Percentiles rank a stretch among this genome's conserved stretches.
phyloP scores from a whole-genome alignment of 35 echinoderm and acorn worm species.

The Eucidaris tribuloides region DNA sequence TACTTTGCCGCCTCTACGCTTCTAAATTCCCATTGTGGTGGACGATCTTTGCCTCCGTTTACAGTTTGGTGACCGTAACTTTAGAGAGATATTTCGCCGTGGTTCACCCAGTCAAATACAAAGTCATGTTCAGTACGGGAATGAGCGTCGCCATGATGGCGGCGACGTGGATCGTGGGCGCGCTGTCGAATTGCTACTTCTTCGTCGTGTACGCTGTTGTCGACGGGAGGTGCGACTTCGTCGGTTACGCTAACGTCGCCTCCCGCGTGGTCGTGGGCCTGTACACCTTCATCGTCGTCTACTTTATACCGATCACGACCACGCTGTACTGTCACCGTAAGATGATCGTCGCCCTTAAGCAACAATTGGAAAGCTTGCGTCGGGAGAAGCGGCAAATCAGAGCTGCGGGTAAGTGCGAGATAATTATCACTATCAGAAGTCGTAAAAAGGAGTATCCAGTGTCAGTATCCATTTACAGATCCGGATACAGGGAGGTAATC shows the following conservation, averaged over 20 bases:
- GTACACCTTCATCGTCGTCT: conserved; percentile 44
- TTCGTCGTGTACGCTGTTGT: conserved; percentile 39
- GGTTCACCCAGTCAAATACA: conserved; percentile 34
- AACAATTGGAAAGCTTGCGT: conserved; percentile 8
- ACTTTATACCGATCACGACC: conserved; percentile 42
- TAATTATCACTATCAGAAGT: too few species aligned
- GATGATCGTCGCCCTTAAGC: conserved; percentile 45
- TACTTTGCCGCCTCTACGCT: conserved; percentile 60
- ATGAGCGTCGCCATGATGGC: conserved; percentile 50
- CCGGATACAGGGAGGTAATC: too few species aligned
- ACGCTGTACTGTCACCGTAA: conserved; percentile 44
- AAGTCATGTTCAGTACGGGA: neutral
- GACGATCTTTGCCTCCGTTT: conserved; percentile 60
- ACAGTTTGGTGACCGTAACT: conserved; percentile 17
- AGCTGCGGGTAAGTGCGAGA: neutral
- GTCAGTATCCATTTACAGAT: too few species aligned
- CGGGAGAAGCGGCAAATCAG: neutral
- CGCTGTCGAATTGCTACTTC: conserved; percentile 68
- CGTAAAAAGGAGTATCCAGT: too few species aligned
- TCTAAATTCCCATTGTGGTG: conserved; percentile 81
- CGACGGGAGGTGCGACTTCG: conserved; percentile 18
- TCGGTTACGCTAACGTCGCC: neutral
- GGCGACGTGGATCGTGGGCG: conserved; percentile 55
- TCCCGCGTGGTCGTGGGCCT: conserved; percentile 44
- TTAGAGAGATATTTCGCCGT: conserved; percentile 25